Percentiles rank a stretch among this genome's conserved stretches.
Conservation (phyloP, 2,797 vertebrate species). For the Petrocephalus sullivani region DNA sequence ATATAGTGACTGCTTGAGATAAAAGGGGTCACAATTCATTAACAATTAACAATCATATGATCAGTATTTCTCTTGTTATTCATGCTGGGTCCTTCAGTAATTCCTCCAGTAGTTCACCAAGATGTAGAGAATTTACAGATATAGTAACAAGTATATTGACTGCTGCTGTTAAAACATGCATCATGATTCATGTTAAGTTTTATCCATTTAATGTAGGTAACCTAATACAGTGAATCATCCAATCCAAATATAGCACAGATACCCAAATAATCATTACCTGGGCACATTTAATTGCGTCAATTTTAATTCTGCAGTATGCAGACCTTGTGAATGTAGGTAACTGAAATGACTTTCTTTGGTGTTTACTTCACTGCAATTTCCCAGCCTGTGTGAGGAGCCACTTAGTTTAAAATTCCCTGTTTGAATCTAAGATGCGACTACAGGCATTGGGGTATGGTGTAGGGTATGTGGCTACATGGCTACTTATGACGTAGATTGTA, state of each 20-base stretch:
- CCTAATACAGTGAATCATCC: neutral
- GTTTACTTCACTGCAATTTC: neutral
- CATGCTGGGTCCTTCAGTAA: too few species aligned
- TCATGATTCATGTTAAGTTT: too few species aligned
- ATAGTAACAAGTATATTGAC: too few species aligned
- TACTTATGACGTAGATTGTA: neutral
- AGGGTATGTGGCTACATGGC: neutral
- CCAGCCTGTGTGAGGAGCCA: neutral
- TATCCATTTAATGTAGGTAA: neutral
- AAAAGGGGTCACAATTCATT: too few species aligned
- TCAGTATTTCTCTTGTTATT: too few species aligned
- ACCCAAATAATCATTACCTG: neutral
- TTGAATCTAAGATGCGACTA: neutral
- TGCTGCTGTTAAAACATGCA: too few species aligned
- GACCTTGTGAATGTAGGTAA: neutral
- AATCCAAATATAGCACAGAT: neutral
- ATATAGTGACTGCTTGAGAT: too few species aligned
- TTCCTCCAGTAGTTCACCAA: too few species aligned
- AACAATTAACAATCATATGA: too few species aligned
- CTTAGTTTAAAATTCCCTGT: neutral
- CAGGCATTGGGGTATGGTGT: neutral
- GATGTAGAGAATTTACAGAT: too few species aligned
- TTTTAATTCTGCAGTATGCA: neutral
- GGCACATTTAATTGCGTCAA: neutral
- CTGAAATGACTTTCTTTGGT: neutral